Conservation (phyloP, 2,888 invertebrate genomes). For the Heliothis peltigera region DNA sequence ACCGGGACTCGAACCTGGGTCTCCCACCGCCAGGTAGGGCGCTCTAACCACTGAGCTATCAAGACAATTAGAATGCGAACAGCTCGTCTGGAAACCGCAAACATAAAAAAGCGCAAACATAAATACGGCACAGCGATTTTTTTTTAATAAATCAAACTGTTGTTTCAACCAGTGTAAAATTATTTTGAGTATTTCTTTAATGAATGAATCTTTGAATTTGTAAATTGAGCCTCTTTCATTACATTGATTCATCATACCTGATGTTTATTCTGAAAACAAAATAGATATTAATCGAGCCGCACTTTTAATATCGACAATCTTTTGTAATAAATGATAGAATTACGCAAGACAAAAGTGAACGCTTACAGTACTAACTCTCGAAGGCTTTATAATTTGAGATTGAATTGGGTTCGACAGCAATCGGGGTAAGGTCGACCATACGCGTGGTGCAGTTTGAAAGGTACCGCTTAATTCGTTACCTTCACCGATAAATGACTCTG, state of each 20-base stretch:
- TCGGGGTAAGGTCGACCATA: conserved; percentile 77
- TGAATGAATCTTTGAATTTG: not conserved
- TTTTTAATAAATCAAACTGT: too few species aligned
- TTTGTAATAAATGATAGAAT: conserved; percentile 18
- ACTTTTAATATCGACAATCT: conserved; percentile 62
- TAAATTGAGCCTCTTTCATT: too few species aligned
- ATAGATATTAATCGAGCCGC: conserved; percentile 63
- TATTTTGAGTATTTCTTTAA: not conserved
- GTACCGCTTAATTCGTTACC: conserved; percentile 67
- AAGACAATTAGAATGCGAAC: conserved; percentile 84
- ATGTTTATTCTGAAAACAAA: not conserved
- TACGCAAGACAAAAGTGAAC: conserved; percentile 68
- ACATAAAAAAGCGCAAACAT: too few species aligned
- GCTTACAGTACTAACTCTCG: conserved; percentile 65
- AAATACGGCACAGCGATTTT: too few species aligned
- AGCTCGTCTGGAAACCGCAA: conserved; percentile 67
- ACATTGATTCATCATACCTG: too few species aligned
- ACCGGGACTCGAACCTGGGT: conserved; percentile 89
- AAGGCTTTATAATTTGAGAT: conserved; percentile 75
- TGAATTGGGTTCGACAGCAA: conserved; percentile 75
- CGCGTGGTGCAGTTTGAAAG: conserved; percentile 71
- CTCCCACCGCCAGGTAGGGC: conserved; percentile 82
- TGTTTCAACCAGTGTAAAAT: conserved; percentile 30
- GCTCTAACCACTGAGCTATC: conserved; percentile 89
- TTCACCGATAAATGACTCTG: conserved; percentile 67